Conservation (phyloP, 2,888 invertebrate genomes). For the Brenthis daphne region DNA sequence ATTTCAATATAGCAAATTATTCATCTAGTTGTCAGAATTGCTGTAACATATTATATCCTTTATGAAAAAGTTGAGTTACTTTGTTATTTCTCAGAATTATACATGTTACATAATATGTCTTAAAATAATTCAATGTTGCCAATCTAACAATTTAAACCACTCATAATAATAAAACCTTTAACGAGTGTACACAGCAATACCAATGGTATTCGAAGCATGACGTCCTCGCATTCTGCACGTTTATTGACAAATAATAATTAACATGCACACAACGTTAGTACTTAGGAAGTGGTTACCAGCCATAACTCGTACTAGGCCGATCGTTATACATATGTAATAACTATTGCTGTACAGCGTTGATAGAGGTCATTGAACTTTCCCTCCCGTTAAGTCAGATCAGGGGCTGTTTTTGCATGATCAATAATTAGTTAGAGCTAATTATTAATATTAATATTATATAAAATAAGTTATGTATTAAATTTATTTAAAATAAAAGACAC, state of each 20-base stretch:
- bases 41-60: too few species aligned
- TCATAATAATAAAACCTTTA: too few species aligned
- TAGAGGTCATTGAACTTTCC: slow-evolving; percentile 58
- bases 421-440: slow-evolving; percentile 30
- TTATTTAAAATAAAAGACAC: too few species aligned
- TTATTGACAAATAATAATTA: slow-evolving; percentile 52
- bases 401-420: slow-evolving; percentile 47
- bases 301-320: slow-evolving; percentile 42
- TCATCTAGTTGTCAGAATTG: too few species aligned
- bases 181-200: neutral
- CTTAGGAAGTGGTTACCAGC: slow-evolving; percentile 61
- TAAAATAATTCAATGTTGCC: too few species aligned
- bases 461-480: neutral
- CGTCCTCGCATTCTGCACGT: slow-evolving; percentile 12
- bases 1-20: too few species aligned
- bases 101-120: too few species aligned
- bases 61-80: too few species aligned
- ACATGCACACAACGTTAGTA: slow-evolving; percentile 57
- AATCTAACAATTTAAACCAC: too few species aligned
- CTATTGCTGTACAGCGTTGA: slow-evolving; percentile 62
- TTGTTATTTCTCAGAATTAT: too few species aligned
- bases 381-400: slow-evolving; percentile 62
- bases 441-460: neutral
- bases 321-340: slow-evolving; percentile 58
- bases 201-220: slow-evolving; percentile 10